Base-by-base conservation (phyloP, 2,113 vertebrate genomes). In the Mellivora capensis region DNA sequence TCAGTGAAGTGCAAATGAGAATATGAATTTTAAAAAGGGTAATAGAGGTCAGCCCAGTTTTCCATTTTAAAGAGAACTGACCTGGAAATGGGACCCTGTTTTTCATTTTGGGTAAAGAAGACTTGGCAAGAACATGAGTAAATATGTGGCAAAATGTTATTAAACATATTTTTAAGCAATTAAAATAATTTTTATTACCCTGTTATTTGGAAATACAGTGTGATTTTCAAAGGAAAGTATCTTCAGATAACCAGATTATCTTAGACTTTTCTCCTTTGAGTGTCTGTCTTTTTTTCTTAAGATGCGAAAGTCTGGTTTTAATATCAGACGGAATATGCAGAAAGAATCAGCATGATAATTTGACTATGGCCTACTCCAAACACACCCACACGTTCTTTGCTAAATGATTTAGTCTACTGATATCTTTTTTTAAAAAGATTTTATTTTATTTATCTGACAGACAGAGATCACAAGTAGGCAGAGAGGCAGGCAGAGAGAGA, bases 21-120 rank as follows among this genome's bases (percentile, higher is more conserved):
- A 87, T 87, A 57, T 93, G 86, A 96, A 98, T 98, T 97, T 96
- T 96, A 83, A 97, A 94, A 61, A 93, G 39, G n/a, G 62, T 93
- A 39, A 72, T 77, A 52, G 62, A 93, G 91, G 67, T 97, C 91
- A 85, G 84, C 13, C 42, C 4, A 83, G 52, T 39, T 85, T 97
- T 76, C 42, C 69, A 90, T 79, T 96, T 90, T 80, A 95, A 96
- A 96, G 67, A 87, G 72, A 96, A 59, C 10, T 62, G 47, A 87
- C 61, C 62, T 85, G 25, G 10, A 94, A 93, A 90, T 57, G 72
- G 39, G 17, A 90, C 10, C 52, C 82, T 54, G 34, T n/a, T 93
- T 97, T 97, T 87, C 23, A 89, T 91, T 97, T 91, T 61, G 25
- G 34, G 87, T 90, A 93, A 86, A 86, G 93, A 83, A 76, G 91